Conservation (phyloP, 2,797 vertebrate genomes). For the Betta splendens region DNA sequence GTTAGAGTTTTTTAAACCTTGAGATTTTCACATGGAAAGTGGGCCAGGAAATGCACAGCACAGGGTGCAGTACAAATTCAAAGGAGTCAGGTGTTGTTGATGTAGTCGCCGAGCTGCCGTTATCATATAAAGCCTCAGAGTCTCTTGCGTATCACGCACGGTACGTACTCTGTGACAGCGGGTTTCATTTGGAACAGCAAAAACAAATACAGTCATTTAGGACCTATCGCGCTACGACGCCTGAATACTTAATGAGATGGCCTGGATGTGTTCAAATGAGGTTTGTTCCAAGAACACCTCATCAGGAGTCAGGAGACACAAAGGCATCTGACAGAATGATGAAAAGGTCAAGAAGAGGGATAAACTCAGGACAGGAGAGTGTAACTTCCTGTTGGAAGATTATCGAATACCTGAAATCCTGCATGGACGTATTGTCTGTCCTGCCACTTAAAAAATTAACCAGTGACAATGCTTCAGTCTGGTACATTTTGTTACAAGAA, state of each 20-base stretch:
- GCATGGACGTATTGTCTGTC: not conserved
- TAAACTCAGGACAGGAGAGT: not conserved
- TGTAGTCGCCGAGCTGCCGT: constrained; percentile 16
- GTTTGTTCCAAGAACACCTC: constrained; percentile 6
- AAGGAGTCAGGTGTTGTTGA: constrained; percentile 12
- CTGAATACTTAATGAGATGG: constrained; percentile 45
- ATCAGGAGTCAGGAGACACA: not conserved
- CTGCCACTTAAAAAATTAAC: constrained; percentile 28
- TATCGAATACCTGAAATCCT: not conserved
- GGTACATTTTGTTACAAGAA: constrained; percentile 15
- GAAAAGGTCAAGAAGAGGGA: not conserved
- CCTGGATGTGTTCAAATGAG: constrained; percentile 20
- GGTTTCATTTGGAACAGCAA: constrained; percentile 24
- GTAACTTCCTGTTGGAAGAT: not conserved
- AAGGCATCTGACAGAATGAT: not conserved
- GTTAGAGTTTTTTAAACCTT: too few relatives aligned
- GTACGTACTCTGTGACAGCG: constrained; percentile 19
- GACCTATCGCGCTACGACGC: constrained; percentile 15
- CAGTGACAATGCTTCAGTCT: not conserved
- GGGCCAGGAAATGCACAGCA: not conserved
- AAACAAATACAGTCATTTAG: constrained; percentile 32
- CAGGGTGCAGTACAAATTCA: not conserved
- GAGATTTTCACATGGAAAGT: constrained; percentile 13
- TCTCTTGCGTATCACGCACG: constrained; percentile 6
- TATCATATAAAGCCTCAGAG: too few relatives aligned